These are phyloP conservation scores for Drosophila pallidifrons DNA, from an alignment of 1,140 invertebrate species.

Conservation along the genomic window DNA sequence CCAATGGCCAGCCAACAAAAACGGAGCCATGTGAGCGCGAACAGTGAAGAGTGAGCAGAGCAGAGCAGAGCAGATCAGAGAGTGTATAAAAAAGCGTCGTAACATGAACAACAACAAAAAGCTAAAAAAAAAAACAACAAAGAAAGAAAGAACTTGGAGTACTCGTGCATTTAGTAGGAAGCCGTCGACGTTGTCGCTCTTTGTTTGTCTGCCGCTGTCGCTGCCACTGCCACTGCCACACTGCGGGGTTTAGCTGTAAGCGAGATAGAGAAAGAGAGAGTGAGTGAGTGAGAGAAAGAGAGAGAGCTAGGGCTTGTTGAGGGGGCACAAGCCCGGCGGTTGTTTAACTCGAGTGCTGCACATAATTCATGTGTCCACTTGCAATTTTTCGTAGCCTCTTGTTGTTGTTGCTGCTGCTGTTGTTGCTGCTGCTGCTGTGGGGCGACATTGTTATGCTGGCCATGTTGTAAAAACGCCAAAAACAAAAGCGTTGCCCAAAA, in stretches of 20 bases:
- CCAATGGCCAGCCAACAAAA: slow-evolving; percentile 81
- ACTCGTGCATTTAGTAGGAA: slow-evolving; percentile 78
- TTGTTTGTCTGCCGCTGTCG: slow-evolving; percentile 60
- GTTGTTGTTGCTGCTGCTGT: slow-evolving; percentile 18
- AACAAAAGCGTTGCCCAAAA: slow-evolving; percentile 70
- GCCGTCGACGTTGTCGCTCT: slow-evolving; percentile 50
- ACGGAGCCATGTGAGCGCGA: slow-evolving; percentile 63
- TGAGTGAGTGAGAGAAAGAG: not conserved
- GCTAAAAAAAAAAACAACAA: slow-evolving; percentile 33
- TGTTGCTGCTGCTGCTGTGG: slow-evolving; percentile 23
- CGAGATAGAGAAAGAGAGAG: not conserved
- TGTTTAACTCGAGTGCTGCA: slow-evolving; percentile 83
- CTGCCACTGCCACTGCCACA: slow-evolving; percentile 1
- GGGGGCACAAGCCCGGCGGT: slow-evolving; percentile 67
- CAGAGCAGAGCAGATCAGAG: slow-evolving; percentile 23
- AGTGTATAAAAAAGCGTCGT: slow-evolving; percentile 63
- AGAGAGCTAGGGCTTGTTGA: not conserved
- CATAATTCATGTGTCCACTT: slow-evolving; percentile 83
- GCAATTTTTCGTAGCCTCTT: slow-evolving; percentile 72
- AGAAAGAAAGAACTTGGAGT: slow-evolving; percentile 55
- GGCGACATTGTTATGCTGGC: slow-evolving; percentile 80
- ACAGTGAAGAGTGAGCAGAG: slow-evolving; percentile 18
- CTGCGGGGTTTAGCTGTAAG: slow-evolving; percentile 22
- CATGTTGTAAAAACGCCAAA: slow-evolving; percentile 80
- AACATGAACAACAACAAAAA: slow-evolving; percentile 33